Evolutionary conservation across 1,140 invertebrate species (phyloP).

Genomic region (Drosophila yakuba): DNA sequence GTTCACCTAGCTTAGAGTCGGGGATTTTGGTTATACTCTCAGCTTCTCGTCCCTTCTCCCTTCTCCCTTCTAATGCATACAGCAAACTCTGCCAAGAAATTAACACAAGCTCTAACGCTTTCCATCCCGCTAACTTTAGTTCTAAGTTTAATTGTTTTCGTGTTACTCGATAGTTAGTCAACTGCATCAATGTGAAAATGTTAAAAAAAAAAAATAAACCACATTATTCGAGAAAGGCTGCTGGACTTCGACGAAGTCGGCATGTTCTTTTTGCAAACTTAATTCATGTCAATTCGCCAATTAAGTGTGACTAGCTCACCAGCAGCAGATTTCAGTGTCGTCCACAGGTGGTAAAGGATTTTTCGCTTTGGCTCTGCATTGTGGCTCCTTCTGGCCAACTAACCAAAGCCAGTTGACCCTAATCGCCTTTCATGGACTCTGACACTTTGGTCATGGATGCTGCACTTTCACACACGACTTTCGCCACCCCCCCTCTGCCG

Average conservation of each 20-base stretch:
- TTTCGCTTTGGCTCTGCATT: neutral
- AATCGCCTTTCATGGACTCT: slow-evolving; percentile 71
- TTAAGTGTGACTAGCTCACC: slow-evolving; percentile 11
- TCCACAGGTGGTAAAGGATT: slow-evolving; percentile 59
- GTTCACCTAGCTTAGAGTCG: slow-evolving; percentile 47
- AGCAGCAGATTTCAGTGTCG: slow-evolving; percentile 3
- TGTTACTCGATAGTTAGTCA: slow-evolving; percentile 61
- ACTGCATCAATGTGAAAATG: slow-evolving; percentile 62
- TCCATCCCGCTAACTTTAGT: slow-evolving; percentile 39
- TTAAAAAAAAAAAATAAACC: slow-evolving; percentile 58
- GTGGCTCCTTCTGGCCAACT: slow-evolving; percentile 42
- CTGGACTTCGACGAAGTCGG: neutral
- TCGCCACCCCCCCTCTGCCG: neutral
- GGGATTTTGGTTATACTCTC: slow-evolving; percentile 56
- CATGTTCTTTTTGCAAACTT: slow-evolving; percentile 12
- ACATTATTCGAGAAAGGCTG: slow-evolving; percentile 32
- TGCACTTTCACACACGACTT: slow-evolving; percentile 30
- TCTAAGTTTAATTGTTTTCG: slow-evolving; percentile 70
- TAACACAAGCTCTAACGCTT: slow-evolving; percentile 48
- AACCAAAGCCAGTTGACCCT: slow-evolving; percentile 61
- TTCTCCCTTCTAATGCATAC: slow-evolving; percentile 25
- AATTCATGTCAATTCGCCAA: slow-evolving; percentile 19
- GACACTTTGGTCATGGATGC: slow-evolving; percentile 61
- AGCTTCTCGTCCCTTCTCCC: slow-evolving; percentile 1
- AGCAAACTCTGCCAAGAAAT: slow-evolving; percentile 48